Evolutionary conservation across 2,113 vertebrate genomes (phyloP).

Genomic region (Zosterops pallidus): DNA sequence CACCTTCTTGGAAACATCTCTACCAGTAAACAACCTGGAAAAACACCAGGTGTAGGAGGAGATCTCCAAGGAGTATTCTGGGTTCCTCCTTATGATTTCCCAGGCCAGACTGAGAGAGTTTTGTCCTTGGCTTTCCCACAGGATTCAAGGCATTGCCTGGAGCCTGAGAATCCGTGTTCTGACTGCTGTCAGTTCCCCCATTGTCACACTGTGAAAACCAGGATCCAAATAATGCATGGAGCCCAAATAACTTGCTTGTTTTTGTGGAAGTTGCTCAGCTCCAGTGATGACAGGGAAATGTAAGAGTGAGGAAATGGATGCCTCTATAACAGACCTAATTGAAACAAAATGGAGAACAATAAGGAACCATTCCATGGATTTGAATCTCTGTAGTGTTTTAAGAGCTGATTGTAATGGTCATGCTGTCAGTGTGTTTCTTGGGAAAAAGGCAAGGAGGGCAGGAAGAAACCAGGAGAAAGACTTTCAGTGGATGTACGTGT

Average conservation of each 20-base stretch:
- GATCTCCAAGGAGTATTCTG: too few relatives aligned
- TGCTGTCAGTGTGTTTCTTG: neutral
- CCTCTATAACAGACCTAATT: neutral
- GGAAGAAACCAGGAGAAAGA: neutral
- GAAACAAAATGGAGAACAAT: neutral
- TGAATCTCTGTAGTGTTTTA: neutral
- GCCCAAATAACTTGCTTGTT: neutral
- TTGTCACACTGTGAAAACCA: neutral
- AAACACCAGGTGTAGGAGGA: too few relatives aligned
- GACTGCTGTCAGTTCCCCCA: too few relatives aligned
- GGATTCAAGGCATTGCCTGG: too few relatives aligned
- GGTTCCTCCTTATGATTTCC: too few relatives aligned
- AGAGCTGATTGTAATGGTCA: neutral
- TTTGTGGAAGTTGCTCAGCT: neutral
- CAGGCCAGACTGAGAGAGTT: too few relatives aligned
- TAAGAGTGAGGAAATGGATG: neutral
- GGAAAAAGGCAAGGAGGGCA: neutral
- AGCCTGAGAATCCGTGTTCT: too few relatives aligned
- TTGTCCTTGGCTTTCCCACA: too few relatives aligned
- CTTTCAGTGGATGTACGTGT: neutral
- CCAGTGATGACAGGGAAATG: neutral
- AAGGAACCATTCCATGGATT: neutral
- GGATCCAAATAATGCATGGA: neutral
- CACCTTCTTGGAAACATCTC: too few relatives aligned
- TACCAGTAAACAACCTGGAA: too few relatives aligned